Evolutionary conservation across 2,797 vertebrate genomes (phyloP), one percentile per base, ranked within the genome.

Genomic region (Delichon dasypus): DNA sequence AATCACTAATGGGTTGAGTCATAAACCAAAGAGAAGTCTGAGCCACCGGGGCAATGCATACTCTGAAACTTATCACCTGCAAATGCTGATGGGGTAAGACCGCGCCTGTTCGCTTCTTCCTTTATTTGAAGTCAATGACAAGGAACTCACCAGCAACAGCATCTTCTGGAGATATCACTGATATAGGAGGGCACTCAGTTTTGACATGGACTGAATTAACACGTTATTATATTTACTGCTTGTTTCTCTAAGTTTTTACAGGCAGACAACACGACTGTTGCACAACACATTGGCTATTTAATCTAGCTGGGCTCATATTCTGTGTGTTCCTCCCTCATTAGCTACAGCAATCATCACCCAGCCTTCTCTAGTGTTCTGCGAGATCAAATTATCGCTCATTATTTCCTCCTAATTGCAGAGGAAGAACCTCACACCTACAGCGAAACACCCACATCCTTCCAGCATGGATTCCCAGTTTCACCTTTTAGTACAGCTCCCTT

Each of bases 371-470:
- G 76, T 17, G 48, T 21, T 89, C 58, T 47, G 27, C 1, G 26
- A 89, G 57, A 87, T 73, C 72, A 95, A 94, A 90, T 93, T 65
- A 90, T 89, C 29, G 1, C 76, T 93, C 85, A 61, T 84, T 95
- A 94, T 64, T 89, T 86, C 93, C 80, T 90, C 32, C 50, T 92
- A 91, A 95, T 85, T 91, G 68, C 45, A 68, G 73, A 30, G 72
- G 66, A 72, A 66, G 77, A 78, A 65, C 67, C 72, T 77, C 68
- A 68, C n/a, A 60, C 53, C 7, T 4, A 76, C 2, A 94, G 58
- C 70, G 74, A 87, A 94, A 85, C 74, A 79, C 72, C n/a, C 25
- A 34, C 29, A 67, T 40, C 36, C 61, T 80, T 73, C 32, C 80
- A 87, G 62, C 23, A 25, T 0, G 4, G 65, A 85, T 58, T 70